Evolutionary conservation across 2,888 invertebrate genomes (phyloP).

Genomic region (Cetonia aurata): DNA sequence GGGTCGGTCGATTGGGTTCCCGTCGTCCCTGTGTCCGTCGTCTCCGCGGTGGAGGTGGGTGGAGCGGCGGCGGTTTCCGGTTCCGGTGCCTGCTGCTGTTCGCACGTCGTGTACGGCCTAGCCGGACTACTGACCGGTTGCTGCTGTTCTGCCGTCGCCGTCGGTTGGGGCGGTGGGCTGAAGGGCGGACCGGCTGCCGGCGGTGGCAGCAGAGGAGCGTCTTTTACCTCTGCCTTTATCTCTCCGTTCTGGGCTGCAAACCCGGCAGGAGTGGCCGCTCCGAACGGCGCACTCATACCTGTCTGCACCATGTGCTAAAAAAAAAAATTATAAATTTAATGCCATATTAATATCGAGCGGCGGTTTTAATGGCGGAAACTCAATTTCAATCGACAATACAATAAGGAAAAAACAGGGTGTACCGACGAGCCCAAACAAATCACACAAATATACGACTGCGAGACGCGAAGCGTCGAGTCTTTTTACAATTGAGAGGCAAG

Average conservation of each 20-base stretch:
- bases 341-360: too few species aligned
- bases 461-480: too few species aligned
- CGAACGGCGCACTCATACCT: conserved; percentile 84
- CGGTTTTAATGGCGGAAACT: too few species aligned
- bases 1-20: conserved; percentile 67
- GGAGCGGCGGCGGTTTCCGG: conserved; percentile 54
- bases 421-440: too few species aligned
- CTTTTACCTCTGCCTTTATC: conserved; percentile 64
- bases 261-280: conserved; percentile 75
- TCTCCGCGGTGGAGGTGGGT: conserved; percentile 56
- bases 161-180: conserved; percentile 65
- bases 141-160: conserved; percentile 64
- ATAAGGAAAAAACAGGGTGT: too few species aligned
- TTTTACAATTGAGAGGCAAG: too few species aligned
- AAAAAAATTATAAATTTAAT: conserved; percentile 56
- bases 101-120: conserved; percentile 60
- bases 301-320: conserved; percentile 95
- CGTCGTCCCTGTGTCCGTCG: conserved; percentile 51
- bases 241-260: conserved; percentile 68
- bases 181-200: conserved; percentile 65
- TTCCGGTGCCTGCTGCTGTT: conserved; percentile 50
- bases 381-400: too few species aligned
- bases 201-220: conserved; percentile 69
- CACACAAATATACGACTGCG: too few species aligned
- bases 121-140: conserved; percentile 65